phyloP scores from a whole-genome alignment of 2,113 vertebrate species.

The Ctenodactylus gundi region DNA sequence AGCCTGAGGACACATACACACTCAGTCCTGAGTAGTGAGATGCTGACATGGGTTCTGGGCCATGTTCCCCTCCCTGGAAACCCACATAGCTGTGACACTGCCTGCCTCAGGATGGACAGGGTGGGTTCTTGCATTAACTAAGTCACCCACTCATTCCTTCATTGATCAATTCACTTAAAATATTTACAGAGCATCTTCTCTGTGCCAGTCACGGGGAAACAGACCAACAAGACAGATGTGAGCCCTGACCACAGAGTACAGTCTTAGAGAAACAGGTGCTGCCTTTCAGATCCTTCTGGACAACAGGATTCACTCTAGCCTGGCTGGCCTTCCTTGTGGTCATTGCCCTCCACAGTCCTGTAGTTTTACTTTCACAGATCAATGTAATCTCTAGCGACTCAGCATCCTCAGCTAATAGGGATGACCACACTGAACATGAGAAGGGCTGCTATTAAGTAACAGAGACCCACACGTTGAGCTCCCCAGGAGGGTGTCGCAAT shows the following conservation, averaged over 20 bases:
- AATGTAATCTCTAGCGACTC: neutral
- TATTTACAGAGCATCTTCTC: neutral
- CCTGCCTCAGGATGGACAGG: neutral
- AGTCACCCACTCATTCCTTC: neutral
- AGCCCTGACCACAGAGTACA: neutral
- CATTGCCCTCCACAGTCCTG: neutral
- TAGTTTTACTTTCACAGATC: neutral
- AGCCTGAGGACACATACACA: neutral
- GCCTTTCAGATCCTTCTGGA: neutral
- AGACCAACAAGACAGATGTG: neutral
- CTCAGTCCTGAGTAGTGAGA: neutral
- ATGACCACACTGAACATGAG: neutral
- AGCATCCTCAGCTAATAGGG: neutral
- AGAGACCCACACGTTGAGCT: neutral
- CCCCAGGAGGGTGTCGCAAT: neutral
- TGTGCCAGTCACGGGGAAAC: neutral
- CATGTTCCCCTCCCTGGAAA: neutral
- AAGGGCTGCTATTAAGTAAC: neutral
- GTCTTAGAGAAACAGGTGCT: too few relatives aligned
- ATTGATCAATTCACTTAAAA: neutral
- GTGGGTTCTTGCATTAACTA: neutral
- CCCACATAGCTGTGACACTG: neutral
- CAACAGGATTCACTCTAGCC: neutral
- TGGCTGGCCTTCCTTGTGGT: neutral
- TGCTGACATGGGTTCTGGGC: neutral